These are phyloP conservation scores for Bibio marci DNA, from an alignment of 2,888 invertebrate genomes.

Conservation along the genomic window DNA sequence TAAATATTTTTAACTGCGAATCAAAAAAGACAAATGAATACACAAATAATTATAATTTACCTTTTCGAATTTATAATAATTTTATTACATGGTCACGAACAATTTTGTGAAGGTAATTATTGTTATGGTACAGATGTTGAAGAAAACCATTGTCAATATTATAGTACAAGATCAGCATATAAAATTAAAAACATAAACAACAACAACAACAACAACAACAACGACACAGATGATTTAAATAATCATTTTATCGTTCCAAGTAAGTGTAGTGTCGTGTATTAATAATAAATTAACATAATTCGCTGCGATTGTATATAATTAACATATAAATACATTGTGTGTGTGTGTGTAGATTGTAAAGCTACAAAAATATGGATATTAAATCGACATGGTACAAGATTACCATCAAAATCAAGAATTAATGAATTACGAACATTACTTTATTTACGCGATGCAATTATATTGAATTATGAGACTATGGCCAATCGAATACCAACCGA, in stretches of 20 bases:
- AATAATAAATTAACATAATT: slow-evolving; percentile 3
- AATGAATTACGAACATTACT: no score
- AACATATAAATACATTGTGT: not conserved
- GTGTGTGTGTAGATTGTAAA: slow-evolving; percentile 39
- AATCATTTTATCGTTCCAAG: slow-evolving; percentile 46
- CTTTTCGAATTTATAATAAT: no score
- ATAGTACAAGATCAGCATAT: slow-evolving; percentile 62
- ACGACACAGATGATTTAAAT: no score
- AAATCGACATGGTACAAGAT: slow-evolving; percentile 49
- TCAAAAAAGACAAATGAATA: no score
- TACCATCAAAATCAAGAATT: slow-evolving; percentile 40
- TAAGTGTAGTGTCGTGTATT: slow-evolving; percentile 27
- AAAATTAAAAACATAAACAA: slow-evolving; percentile 45
- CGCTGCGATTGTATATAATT: no score
- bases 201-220: no score
- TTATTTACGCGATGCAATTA: slow-evolving; percentile 24
- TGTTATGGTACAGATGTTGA: slow-evolving; percentile 24
- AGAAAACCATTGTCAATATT: slow-evolving; percentile 29
- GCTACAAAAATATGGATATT: slow-evolving; percentile 57
- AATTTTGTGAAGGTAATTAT: slow-evolving; percentile 18
- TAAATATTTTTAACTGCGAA: no score
- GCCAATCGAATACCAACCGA: no score
- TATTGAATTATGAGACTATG: slow-evolving; percentile 48
- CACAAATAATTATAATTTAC: no score
- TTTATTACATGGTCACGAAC: no score